Percentiles rank a stretch among this genome's conserved stretches.
Conservation (phyloP, 2,888 invertebrate genomes). For the Leptura quadrifasciata region DNA sequence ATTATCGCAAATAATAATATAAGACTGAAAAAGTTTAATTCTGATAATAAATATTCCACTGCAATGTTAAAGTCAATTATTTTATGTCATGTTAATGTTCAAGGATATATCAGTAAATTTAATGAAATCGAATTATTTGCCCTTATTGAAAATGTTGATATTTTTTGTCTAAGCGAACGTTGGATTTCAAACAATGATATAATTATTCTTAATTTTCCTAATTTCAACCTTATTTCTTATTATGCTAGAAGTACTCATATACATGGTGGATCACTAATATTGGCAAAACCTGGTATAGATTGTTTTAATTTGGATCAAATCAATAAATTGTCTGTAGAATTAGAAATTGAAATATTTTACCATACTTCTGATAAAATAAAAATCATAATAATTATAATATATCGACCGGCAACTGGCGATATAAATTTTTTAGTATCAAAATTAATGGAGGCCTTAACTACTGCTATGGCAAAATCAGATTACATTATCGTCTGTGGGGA, state of each 20-base stretch:
- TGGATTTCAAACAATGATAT: not conserved
- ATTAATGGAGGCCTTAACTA: too few species aligned
- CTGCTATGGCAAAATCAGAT: not conserved
- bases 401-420: not conserved
- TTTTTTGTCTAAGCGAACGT: not conserved
- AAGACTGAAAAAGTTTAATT: too few species aligned
- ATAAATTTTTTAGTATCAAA: not conserved
- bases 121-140: not conserved
- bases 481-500: not conserved
- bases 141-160: not conserved
- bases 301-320: not conserved
- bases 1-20: too few species aligned
- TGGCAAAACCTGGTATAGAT: not conserved
- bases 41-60: too few species aligned
- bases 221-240: not conserved
- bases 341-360: not conserved
- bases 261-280: not conserved
- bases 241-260: not conserved
- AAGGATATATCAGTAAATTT: not conserved
- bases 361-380: not conserved
- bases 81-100: not conserved
- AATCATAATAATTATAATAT: not conserved
- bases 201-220: not conserved
- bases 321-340: not conserved
- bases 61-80: too few species aligned